Evolutionary conservation across 1,140 invertebrate species (phyloP).

Genomic region (Helicoverpa zea): DNA sequence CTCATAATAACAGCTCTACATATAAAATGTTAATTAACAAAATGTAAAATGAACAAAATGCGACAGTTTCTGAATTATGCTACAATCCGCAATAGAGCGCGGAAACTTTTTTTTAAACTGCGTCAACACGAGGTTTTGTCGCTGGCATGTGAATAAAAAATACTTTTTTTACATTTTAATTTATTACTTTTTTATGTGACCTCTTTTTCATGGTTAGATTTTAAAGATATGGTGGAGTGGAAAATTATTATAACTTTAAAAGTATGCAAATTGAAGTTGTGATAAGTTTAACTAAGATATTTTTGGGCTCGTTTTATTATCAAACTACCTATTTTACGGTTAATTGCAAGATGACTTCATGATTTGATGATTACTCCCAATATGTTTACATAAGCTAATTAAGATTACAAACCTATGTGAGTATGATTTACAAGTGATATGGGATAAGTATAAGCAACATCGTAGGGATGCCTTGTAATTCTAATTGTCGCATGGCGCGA

Average conservation of each 20-base stretch:
- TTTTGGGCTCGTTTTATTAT: too few relatives aligned
- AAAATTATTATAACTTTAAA: background rate
- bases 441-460: too few relatives aligned
- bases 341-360: too few relatives aligned
- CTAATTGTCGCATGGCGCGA: too few relatives aligned
- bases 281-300: too few relatives aligned
- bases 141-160: background rate
- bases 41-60: background rate
- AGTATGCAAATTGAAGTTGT: too few relatives aligned
- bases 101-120: background rate
- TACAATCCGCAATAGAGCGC: background rate
- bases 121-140: background rate
- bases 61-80: background rate
- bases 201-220: background rate
- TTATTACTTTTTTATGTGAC: background rate
- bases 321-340: too few relatives aligned
- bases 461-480: too few relatives aligned
- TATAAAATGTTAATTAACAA: constrained; percentile 21
- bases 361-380: too few relatives aligned
- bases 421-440: too few relatives aligned
- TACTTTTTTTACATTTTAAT: background rate
- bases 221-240: background rate
- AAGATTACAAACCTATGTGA: too few relatives aligned
- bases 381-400: too few relatives aligned
- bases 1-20: background rate